Conservation (phyloP, 2,113 vertebrate genomes). For the Balaenoptera acutorostrata region DNA sequence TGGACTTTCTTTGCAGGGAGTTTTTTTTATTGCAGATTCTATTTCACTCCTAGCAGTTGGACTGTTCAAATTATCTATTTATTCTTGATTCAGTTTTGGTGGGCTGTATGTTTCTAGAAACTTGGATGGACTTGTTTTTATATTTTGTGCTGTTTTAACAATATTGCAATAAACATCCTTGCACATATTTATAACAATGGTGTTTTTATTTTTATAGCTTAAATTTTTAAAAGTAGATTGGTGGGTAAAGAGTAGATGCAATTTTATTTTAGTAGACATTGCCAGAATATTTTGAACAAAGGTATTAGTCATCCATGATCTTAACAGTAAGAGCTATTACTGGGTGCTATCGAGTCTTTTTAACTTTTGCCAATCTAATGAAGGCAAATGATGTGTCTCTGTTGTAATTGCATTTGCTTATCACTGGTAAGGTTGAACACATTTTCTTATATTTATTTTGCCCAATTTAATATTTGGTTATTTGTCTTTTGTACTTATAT, state of each 20-base stretch:
- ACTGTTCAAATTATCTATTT: neutral
- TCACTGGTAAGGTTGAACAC: neutral
- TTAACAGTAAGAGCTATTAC: neutral
- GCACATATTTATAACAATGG: neutral
- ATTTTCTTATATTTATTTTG: conserved; percentile 9
- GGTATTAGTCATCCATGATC: neutral
- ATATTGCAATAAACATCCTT: neutral
- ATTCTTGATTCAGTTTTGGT: neutral
- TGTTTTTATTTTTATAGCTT: conserved; percentile 8
- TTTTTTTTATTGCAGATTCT: neutral
- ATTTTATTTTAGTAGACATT: conserved; percentile 5
- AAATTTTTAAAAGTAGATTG: neutral
- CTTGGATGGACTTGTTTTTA: neutral
- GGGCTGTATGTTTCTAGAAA: neutral
- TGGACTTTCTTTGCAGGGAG: neutral
- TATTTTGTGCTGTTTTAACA: neutral
- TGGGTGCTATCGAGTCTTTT: neutral
- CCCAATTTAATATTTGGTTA: neutral
- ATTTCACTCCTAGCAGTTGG: neutral
- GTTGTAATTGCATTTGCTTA: neutral
- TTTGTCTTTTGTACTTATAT: neutral
- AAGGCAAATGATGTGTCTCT: neutral
- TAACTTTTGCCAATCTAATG: neutral
- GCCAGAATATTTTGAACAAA: conserved; percentile 22
- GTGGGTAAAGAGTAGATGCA: neutral